Conservation (phyloP, 2,797 vertebrate species). For the Pangasius larnaudii region DNA sequence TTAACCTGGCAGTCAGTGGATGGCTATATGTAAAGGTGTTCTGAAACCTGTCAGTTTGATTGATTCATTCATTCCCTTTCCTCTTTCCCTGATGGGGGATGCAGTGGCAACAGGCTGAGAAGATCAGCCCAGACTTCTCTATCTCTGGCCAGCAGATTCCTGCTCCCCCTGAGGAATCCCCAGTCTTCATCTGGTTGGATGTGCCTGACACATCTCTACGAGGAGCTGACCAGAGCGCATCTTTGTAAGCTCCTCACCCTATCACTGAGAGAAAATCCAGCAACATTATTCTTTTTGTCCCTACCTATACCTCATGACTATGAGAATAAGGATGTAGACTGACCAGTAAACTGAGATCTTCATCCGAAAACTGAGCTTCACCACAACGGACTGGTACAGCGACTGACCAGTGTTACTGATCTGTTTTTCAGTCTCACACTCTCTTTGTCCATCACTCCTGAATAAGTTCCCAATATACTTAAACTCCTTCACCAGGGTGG, state of each 20-base stretch:
- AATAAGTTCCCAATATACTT: not conserved
- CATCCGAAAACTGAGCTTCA: not conserved
- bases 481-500: not conserved
- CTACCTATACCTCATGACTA: not conserved
- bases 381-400: not conserved
- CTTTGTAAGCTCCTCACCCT: not conserved
- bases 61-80: conserved; percentile 4
- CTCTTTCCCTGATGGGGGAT: not conserved
- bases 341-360: not conserved
- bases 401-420: not conserved
- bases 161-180: not conserved
- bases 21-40: not conserved
- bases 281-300: not conserved
- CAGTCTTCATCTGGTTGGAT: not conserved
- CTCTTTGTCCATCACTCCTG: not conserved
- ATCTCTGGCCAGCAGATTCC: not conserved
- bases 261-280: not conserved
- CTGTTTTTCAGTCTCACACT: not conserved
- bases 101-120: not conserved
- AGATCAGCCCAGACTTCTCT: not conserved
- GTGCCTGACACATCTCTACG: not conserved
- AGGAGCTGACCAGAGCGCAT: not conserved
- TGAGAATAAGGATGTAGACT: not conserved
- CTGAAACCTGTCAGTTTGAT: not conserved
- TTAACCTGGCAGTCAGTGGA: not conserved